Base-by-base conservation (phyloP, 2,888 invertebrate species). In the Xanthorhoe designata region DNA sequence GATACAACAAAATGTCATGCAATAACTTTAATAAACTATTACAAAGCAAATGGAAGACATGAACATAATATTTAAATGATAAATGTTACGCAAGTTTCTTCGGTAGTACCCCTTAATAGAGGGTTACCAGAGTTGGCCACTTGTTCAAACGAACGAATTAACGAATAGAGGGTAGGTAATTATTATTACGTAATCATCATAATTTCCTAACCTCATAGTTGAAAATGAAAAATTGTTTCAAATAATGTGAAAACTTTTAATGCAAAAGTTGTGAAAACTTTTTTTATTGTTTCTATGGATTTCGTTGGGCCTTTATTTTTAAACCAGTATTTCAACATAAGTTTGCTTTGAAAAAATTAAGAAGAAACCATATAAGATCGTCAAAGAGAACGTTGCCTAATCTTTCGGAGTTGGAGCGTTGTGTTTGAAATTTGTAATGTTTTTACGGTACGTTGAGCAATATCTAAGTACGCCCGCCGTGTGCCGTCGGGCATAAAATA, bases 371-470 rank as follows among this genome's bases (percentile, higher is more conserved):
- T 55, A 47, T 49, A 32, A 4, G 51, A 50, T 64, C 55, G 45
- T 53, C 54, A 55, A 17, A 58, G 55, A 29, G 42, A 63, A 17
- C 49, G 24, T 55, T 62, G 29, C 55, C 7, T 29, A 50, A 62
- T 49, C 24, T 13, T 18, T 24, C 15, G 19, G 15, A 18, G 17
- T 29, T 24, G 60, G 60, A 53, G 35, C 49, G 75, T 81, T 73
- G 78, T 82, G 80, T 79, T 79, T 79, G 78, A 80, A 79, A 79
- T 78, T 80, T 5, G 80, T 83, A 82, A 42, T 49, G 80, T 75
- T 79, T 81, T 85, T 73, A 84, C 80, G 82, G 78, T 77, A 85
- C 82, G 88, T 83, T 84, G 79, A 69, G 71, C 74, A 76, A 80
- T 81, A 81, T 81, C 77, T 73, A 75, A 73, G 70, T 78, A 72